Conservation (phyloP, 2,113 vertebrate genomes). For the Neofelis nebulosa region DNA sequence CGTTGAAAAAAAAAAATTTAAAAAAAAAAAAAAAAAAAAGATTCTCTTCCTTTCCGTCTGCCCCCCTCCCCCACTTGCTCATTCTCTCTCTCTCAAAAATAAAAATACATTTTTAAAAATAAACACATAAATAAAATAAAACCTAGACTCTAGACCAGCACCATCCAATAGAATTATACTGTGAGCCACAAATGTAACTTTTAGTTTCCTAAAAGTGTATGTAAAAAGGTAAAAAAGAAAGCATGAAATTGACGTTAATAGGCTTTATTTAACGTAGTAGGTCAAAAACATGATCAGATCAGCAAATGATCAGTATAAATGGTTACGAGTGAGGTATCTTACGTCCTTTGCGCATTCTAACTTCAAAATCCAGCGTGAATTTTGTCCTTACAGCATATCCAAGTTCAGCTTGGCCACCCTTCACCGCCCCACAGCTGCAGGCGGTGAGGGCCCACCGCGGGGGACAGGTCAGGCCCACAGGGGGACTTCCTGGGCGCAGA, state of each 20-base stretch:
- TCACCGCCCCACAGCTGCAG: fast-evolving
- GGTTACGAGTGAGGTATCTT: fast-evolving
- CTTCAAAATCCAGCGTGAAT: not conserved
- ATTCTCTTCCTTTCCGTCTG: too few relatives aligned
- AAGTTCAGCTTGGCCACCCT: fast-evolving
- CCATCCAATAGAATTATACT: fast-evolving
- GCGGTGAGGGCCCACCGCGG: fast-evolving
- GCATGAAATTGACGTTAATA: not conserved
- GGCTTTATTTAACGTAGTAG: not conserved
- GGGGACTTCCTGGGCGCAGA: not conserved
- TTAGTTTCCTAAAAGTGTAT: not conserved
- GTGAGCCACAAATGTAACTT: not conserved
- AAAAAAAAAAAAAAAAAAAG: too few relatives aligned
- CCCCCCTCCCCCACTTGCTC: too few relatives aligned
- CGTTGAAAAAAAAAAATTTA: too few relatives aligned
- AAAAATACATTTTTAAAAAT: too few relatives aligned
- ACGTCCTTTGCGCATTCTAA: not conserved
- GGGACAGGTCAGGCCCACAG: not conserved
- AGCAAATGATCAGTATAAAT: not conserved
- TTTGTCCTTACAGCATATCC: not conserved
- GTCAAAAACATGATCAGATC: not conserved
- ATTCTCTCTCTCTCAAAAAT: too few relatives aligned
- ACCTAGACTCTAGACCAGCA: not conserved
- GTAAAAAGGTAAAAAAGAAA: not conserved
- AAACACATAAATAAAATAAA: not conserved